Base-by-base conservation (phyloP, 1,140 invertebrate genomes). In the Heliconius hermathena region DNA sequence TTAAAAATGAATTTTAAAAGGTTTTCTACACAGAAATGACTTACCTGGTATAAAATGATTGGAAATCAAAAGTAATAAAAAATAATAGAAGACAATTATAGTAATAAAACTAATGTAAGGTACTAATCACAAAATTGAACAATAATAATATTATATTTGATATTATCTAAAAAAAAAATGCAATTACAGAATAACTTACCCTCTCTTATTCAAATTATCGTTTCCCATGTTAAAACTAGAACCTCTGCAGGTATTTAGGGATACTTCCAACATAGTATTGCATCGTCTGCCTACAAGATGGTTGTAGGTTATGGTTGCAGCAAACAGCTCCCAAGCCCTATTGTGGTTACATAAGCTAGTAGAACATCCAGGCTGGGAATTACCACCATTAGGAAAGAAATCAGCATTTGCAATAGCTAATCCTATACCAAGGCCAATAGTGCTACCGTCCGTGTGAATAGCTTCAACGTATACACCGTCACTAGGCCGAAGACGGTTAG, bases 321-420 rank as follows among this genome's bases (percentile, higher is more conserved):
- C 96, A 75, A 96, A 97, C 76, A 96, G 95, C 52, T 95, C 89
- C 82, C 96, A 96, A 6, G 96, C 95, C 76, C 96, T 94, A 84
- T 95, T 95, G 82, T 96, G 96, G 73, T 96, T 96, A 84, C 97
- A 97, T 16, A 96, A 88, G 57, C 95, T 89, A 86, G 89, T 87
- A 3, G 90, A 22, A 70, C 95, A 94, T 29, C 95, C 95, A 29
- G 95, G 95, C 49, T 95, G 95, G 33, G 87, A 86, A 11, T 80
- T 83, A 9, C 97, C 97, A 9, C 97, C 97, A 87, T 98, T 98
- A 1, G 97, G 97, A 90, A 97, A 98, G 94, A 98, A 98, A 89
- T 98, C 98, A 11, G 95, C 96, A 82, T 97, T 95, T 20, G 83
- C 89, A 0, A 92, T 77, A 13, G 82, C 8, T 94, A 96, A 76